Evolutionary conservation across 1,140 invertebrate genomes (phyloP).

Genomic region (Tetranychus urticae): DNA sequence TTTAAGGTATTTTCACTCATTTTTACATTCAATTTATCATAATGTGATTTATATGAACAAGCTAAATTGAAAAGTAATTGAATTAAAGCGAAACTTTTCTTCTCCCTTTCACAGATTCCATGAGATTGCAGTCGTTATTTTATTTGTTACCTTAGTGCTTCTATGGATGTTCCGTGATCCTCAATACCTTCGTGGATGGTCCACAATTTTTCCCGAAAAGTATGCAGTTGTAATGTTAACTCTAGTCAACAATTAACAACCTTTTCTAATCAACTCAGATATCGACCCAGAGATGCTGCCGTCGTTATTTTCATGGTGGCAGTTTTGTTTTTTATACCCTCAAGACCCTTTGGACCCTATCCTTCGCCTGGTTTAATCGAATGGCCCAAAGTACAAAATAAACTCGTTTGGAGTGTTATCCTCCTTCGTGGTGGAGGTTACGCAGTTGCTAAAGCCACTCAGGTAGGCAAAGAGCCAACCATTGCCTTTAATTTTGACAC

Average conservation of each 20-base stretch:
- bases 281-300: conserved; percentile 38
- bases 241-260: background rate
- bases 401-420: conserved; percentile 26
- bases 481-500: background rate
- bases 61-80: background rate
- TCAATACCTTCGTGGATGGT: conserved; percentile 29
- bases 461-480: conserved; percentile 17
- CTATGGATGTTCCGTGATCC: conserved; percentile 31
- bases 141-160: conserved; percentile 26
- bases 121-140: conserved; percentile 21
- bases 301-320: conserved; percentile 52
- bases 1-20: conserved; percentile 25
- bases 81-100: conserved; percentile 1
- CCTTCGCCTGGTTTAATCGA: conserved; percentile 12
- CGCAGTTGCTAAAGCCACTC: conserved; percentile 55
- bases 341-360: conserved; percentile 26
- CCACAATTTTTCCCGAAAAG: conserved; percentile 17
- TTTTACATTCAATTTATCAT: background rate
- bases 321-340: conserved; percentile 50
- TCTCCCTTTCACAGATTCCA: conserved; percentile 20
- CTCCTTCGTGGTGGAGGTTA: conserved; percentile 47
- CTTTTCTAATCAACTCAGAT: background rate
- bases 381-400: conserved; percentile 21
- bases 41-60: background rate
- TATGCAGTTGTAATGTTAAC: background rate